Evolutionary conservation across 1,140 invertebrate species (phyloP).

Genomic region (Palaemon carinicauda): DNA sequence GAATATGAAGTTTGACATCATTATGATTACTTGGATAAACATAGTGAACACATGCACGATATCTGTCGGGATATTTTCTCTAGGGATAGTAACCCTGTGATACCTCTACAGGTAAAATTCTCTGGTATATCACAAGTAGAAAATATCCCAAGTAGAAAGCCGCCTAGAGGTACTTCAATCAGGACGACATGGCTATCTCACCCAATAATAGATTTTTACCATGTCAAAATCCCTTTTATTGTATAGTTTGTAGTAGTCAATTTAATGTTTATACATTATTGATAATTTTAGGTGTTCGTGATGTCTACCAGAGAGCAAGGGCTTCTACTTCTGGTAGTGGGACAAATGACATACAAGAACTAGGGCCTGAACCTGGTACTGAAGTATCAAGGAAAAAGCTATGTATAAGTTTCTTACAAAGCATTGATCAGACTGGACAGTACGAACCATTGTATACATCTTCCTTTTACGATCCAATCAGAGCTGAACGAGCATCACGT

Average conservation of each 20-base stretch:
- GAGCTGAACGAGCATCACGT: constrained; percentile 39
- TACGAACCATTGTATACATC: constrained; percentile 49
- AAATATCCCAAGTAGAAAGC: too few relatives aligned
- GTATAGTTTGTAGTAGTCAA: background rate
- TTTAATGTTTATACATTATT: background rate
- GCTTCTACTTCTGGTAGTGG: constrained; percentile 27
- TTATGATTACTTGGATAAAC: too few relatives aligned
- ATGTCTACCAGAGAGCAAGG: constrained; percentile 39
- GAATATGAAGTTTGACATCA: too few relatives aligned
- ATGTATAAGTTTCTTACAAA: constrained; percentile 54
- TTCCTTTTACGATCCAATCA: constrained; percentile 48
- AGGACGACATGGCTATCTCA: too few relatives aligned
- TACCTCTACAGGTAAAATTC: too few relatives aligned
- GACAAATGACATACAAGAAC: constrained; percentile 13
- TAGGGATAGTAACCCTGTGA: too few relatives aligned
- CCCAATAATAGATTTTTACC: too few relatives aligned
- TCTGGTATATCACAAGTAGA: too few relatives aligned
- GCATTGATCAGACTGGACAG: constrained; percentile 55
- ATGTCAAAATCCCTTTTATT: background rate
- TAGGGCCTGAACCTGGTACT: background rate
- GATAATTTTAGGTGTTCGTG: constrained; percentile 32
- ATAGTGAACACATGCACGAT: too few relatives aligned
- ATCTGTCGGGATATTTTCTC: too few relatives aligned
- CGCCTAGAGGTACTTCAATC: too few relatives aligned
- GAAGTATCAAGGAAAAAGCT: constrained; percentile 52